Conservation (phyloP, 2,797 vertebrate species). For the Urophycis tenuis region DNA sequence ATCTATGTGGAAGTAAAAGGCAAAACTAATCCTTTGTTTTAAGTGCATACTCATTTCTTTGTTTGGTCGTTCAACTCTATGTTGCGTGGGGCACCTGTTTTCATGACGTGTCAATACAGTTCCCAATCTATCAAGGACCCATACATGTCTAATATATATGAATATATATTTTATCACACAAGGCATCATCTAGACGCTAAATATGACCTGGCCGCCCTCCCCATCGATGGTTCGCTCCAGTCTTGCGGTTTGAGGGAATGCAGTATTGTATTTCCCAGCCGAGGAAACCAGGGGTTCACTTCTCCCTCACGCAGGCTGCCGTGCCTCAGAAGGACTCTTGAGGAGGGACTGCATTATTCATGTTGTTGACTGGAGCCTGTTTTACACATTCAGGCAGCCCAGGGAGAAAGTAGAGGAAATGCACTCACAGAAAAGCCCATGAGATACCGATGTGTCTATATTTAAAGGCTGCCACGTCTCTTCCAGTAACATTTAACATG, state of each 20-base stretch:
- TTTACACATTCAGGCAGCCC: conserved; percentile 52
- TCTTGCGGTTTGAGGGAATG: conserved; percentile 39
- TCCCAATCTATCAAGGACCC: not conserved
- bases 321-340: conserved; percentile 51
- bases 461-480: not conserved
- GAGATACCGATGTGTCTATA: conserved; percentile 18
- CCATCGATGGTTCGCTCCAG: conserved; percentile 25
- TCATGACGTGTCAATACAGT: not conserved
- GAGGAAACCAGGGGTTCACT: conserved; percentile 50
- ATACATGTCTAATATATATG: conserved; percentile 38
- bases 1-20: not conserved
- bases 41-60: conserved; percentile 45
- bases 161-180: not conserved
- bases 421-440: conserved; percentile 31
- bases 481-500: not conserved
- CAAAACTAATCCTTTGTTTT: conserved; percentile 50
- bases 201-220: conserved; percentile 21
- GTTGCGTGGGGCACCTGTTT: not conserved
- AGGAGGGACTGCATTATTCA: conserved; percentile 68
- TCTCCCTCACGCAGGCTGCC: conserved; percentile 57
- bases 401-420: conserved; percentile 46
- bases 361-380: conserved; percentile 63
- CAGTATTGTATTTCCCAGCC: conserved; percentile 54
- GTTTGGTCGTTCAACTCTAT: not conserved
- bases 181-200: not conserved